Base-by-base conservation (phyloP, 2,113 vertebrate species). In the Trichomycterus rosablanca region DNA sequence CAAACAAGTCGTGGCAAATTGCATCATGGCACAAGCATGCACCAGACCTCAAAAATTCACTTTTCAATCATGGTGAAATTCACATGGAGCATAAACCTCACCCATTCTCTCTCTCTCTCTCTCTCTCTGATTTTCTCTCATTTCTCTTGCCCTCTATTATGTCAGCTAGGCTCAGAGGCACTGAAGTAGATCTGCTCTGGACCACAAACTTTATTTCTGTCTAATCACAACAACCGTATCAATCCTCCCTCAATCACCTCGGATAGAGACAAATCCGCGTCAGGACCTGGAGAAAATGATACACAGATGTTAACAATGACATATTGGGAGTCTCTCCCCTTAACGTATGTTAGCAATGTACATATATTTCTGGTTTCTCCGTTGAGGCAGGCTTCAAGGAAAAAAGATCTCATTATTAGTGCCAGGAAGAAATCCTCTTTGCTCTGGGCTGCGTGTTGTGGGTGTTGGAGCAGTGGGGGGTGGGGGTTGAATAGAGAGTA, bases 121-220 rank as follows among this genome's bases (percentile, higher is more conserved):
- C 14, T 37, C 20, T 60, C 58, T 37, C 18, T 23, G 9, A n/a
- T 5, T 28, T n/a, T n/a, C n/a, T n/a, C n/a, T n/a, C n/a, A n/a
- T n/a, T n/a, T n/a, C n/a, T n/a, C 56, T 18, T 1, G 23, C 44
- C 30, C 23, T 46, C 30, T 22, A 11, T 45, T 52, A 28, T 9
- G 12, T 56, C 50, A 23, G 46, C 18, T 10, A 11, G 18, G 51
- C 50, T 54, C 14, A 2, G 24, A 53, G 54, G 55, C 26, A 34
- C 14, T 22, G 39, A 58, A 56, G 63, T 45, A 70, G 67, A 76
- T 78, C 73, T 75, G 72, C 74, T 74, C 51, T 67, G 35, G 53
- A 78, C 73, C 70, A 67, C 75, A 78, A 80, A 75, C 71, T 80
- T 76, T 78, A 77, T 82, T 75, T 80, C 61, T 80, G 76, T 72